These are phyloP conservation scores for Parazoanthus atlanticus DNA, from an alignment of 92 coral and sea anemone genomes.

Conservation along the genomic window DNA sequence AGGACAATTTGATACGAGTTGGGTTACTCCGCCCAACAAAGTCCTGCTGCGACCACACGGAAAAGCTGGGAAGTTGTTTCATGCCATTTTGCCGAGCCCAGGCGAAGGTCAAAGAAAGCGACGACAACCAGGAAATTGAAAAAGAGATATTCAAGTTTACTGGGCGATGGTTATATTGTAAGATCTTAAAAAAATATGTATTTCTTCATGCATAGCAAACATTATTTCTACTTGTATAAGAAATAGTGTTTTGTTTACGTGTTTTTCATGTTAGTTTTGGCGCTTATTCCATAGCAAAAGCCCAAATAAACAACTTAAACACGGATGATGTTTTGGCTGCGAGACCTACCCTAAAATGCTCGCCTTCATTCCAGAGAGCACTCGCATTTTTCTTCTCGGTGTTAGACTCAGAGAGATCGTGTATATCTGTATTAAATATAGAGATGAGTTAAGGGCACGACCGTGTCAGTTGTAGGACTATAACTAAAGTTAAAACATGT, in stretches of 20 bases:
- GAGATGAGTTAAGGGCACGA: not conserved
- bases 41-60: slow-evolving; percentile 32
- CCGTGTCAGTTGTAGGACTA: no score
- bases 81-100: slow-evolving; percentile 32
- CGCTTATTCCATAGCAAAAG: not conserved
- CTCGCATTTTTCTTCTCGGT: not conserved
- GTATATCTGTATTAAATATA: not conserved
- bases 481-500: no score
- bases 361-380: not conserved
- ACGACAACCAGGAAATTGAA: slow-evolving; percentile 32
- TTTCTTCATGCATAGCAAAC: not conserved
- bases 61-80: slow-evolving; percentile 19
- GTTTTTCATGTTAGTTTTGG: not conserved
- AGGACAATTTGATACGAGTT: slow-evolving; percentile 22
- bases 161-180: not conserved
- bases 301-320: not conserved
- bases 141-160: not conserved
- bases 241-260: not conserved
- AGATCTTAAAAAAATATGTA: no score
- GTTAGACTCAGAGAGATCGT: not conserved
- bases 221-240: not conserved
- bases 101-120: not conserved
- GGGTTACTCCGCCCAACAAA: slow-evolving; percentile 6
- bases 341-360: not conserved
- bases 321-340: not conserved